Evolutionary conservation across 2,797 vertebrate genomes (phyloP).

Genomic region (Parauchenoglanis punctatus): DNA sequence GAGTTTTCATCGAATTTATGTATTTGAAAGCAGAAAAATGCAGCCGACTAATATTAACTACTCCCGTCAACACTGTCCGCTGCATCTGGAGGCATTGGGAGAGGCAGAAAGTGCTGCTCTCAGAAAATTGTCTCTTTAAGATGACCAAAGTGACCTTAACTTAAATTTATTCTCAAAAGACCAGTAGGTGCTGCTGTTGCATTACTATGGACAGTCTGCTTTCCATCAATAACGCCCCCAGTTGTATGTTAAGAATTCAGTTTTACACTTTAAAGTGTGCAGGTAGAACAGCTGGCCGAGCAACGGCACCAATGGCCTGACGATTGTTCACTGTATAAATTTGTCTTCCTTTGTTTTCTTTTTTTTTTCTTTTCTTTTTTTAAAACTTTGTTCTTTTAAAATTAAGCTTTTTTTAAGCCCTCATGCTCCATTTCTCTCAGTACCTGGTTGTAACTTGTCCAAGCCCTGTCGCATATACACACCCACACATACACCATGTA

Average conservation of each 20-base stretch:
- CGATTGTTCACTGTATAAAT: conserved; percentile 3
- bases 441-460: conserved; percentile 43
- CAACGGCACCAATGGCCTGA: not conserved
- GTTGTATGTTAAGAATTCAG: not conserved
- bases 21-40: not conserved
- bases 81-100: not conserved
- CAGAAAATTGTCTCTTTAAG: not conserved
- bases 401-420: conserved; percentile 16
- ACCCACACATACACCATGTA: conserved; percentile 26
- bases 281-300: not conserved
- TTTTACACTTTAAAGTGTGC: not conserved
- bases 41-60: not conserved
- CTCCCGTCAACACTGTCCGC: not conserved
- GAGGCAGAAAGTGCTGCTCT: not conserved
- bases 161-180: conserved; percentile 8
- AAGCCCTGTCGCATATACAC: conserved; percentile 32
- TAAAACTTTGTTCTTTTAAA: not conserved
- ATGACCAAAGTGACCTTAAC: not conserved
- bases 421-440: conserved; percentile 31
- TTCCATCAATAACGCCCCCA: not conserved
- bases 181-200: conserved; percentile 75
- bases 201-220: not conserved
- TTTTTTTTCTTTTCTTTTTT: not conserved
- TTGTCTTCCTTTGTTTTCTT: not conserved
- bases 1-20: not conserved